Percentiles rank a stretch among this genome's conserved stretches.
Evolutionary conservation across 2,888 invertebrate species (phyloP).

Genomic region (Lepetodrilus schrolli): DNA sequence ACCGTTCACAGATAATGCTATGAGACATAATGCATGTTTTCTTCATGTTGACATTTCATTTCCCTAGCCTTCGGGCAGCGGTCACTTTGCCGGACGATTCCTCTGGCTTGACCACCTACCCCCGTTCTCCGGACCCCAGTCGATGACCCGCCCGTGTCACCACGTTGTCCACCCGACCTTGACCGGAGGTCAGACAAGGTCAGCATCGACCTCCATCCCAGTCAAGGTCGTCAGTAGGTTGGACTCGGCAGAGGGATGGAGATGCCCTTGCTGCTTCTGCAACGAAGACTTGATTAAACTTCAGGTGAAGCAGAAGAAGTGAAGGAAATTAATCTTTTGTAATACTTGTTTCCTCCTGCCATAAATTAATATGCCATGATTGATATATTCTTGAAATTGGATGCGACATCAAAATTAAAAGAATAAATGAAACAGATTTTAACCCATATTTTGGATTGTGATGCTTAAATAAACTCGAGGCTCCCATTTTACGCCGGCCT

Average conservation of each 20-base stretch:
- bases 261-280: constrained; percentile 47
- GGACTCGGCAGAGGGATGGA: not conserved
- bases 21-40: too few relatives aligned
- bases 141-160: constrained; percentile 50
- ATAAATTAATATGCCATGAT: too few relatives aligned
- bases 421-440: too few relatives aligned
- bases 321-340: not conserved
- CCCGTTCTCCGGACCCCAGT: constrained; percentile 55
- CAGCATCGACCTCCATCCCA: constrained; percentile 29
- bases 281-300: constrained; percentile 65
- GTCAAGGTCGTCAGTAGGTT: not conserved
- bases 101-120: constrained; percentile 64
- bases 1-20: too few relatives aligned
- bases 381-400: too few relatives aligned
- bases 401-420: too few relatives aligned
- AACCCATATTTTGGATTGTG: too few relatives aligned
- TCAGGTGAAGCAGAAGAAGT: constrained; percentile 52
- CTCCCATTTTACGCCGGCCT: too few relatives aligned
- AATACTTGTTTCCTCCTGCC: too few relatives aligned
- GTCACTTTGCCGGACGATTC: constrained; percentile 63
- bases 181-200: not conserved
- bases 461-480: too few relatives aligned
- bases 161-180: constrained; percentile 38
- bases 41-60: too few relatives aligned
- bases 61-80: constrained; percentile 54